Evolutionary conservation across 2,888 invertebrate species (phyloP), one percentile per base, ranked within the genome.

Genomic region (Idaea dimidiata): DNA sequence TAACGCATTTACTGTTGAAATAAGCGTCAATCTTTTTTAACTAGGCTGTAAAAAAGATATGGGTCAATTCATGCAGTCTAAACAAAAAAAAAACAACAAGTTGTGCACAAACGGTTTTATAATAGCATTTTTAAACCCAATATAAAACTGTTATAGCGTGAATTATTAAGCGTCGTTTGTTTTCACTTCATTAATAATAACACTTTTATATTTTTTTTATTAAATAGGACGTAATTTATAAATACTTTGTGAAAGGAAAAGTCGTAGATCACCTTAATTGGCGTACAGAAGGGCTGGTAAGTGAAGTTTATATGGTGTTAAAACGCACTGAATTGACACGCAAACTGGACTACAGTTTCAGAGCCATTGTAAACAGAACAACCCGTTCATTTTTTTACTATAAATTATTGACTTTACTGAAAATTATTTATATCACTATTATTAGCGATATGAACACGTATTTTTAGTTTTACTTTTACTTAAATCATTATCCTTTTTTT

Each of bases 231-330:
- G 81, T 88, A 86, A 84, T 87, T 87, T 86, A 86, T 86, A 88
- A 87, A 86, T 87, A 86, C 80, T 85, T 84, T 87, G 83, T 76
- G 74, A 83, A 81, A 78, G 78, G 78, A 80, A 78, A 68, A 83
- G 84, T 76, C 79, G 80, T 91, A 90, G 86, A 90, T 91, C 89
- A 91, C 74, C 65, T 77, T 91, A 91, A 91, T 91, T 91, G 91
- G 88, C 84, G 83, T 82, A 77, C 79, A 73, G 76, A 80, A 80
- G 83, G 83, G 80, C 72, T 73, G 73, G 75, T 74, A 73, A 70
- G 78, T 79, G 84, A 78, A 76, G 81, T 85, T 88, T 83, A 82
- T 86, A 79, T 74, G 81, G 78, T 77, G 73, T 69, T 73, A 68
- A 73, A 77, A 78, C 76, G 79, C 77, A 81, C 79, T 66, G 61